Evolutionary conservation across 2,888 invertebrate species (phyloP).

Genomic region (Resseliella maxima): DNA sequence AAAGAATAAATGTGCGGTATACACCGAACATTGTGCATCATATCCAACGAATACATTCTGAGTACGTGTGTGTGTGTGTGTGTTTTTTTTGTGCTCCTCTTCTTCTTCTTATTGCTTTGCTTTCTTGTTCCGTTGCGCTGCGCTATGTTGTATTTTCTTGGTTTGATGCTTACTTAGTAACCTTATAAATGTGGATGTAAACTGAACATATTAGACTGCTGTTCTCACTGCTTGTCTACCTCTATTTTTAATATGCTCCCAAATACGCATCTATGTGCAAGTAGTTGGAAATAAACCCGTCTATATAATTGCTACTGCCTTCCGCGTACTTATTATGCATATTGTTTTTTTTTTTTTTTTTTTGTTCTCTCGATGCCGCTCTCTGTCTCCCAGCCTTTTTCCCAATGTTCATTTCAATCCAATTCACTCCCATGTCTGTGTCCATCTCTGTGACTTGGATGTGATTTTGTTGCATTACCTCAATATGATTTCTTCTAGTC

Average conservation of each 20-base stretch:
- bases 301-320: conserved; percentile 22
- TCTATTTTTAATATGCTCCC: conserved; percentile 42
- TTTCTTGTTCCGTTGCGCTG: no score
- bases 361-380: neutral
- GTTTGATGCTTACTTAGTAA: conserved; percentile 53
- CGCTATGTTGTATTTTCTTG: conserved; percentile 40
- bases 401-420: neutral
- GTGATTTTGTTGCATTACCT: no score
- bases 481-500: neutral
- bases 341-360: neutral
- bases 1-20: conserved; percentile 50
- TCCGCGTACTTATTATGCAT: conserved; percentile 33
- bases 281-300: conserved; percentile 50
- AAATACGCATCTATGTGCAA: conserved; percentile 32
- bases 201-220: neutral
- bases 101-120: neutral
- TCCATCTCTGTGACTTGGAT: neutral
- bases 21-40: conserved; percentile 42
- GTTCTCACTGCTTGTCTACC: neutral
- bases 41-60: conserved; percentile 15
- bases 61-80: neutral
- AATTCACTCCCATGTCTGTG: neutral
- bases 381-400: neutral
- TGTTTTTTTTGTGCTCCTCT: neutral
- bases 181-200: conserved; percentile 21